A percentile compares a stretch with the other conserved stretches of the same genome.
Evolutionary conservation across 2,113 vertebrate species (phyloP).

Genomic region (Anseranas semipalmata): DNA sequence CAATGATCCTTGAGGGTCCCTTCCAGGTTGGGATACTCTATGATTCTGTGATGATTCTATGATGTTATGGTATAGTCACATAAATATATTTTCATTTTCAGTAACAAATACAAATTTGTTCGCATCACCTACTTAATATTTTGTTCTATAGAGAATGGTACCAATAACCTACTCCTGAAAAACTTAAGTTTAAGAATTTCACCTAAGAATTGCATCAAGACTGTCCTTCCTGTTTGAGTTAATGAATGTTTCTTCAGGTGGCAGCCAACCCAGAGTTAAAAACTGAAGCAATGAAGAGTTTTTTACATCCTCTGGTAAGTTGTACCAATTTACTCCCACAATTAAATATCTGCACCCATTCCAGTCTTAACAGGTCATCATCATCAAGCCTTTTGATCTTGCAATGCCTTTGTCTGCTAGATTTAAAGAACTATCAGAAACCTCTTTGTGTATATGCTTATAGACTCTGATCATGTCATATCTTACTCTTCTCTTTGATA

Average conservation of each 20-base stretch:
- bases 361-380: background rate
- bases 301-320: background rate
- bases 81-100: background rate
- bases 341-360: background rate
- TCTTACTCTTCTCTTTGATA: background rate
- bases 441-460: background rate
- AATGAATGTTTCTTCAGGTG: background rate
- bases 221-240: background rate
- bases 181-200: background rate
- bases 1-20: background rate
- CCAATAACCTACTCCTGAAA: background rate
- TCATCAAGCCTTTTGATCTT: background rate
- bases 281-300: background rate
- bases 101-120: background rate
- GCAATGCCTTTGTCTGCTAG: background rate
- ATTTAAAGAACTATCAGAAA: background rate
- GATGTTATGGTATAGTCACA: background rate
- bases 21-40: background rate
- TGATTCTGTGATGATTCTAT: background rate
- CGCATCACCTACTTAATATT: background rate
- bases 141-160: background rate
- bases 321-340: background rate
- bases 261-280: background rate
- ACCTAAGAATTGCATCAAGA: background rate
- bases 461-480: background rate